A percentile compares a stretch with the other conserved stretches of the same genome.
These are phyloP conservation scores for Sandelia bainsii DNA, from an alignment of 2,797 vertebrate species.

Conservation along the genomic window DNA sequence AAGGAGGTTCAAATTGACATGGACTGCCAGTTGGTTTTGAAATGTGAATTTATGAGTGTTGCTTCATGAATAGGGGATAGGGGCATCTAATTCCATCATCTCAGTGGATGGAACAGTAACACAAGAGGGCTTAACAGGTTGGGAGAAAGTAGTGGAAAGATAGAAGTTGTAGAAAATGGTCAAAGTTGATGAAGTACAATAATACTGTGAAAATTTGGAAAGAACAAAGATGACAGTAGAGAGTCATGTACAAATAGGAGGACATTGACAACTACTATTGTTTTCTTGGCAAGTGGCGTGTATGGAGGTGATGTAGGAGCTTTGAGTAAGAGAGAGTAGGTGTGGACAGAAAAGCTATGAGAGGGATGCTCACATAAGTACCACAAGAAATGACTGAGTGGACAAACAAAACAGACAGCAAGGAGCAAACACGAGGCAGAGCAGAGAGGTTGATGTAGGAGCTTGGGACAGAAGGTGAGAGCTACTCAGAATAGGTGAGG, in stretches of 20 bases:
- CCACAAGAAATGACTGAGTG: slow-evolving; percentile 27
- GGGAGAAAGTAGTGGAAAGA: background rate
- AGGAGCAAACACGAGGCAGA: slow-evolving; percentile 19
- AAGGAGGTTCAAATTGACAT: slow-evolving; percentile 29
- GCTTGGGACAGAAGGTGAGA: slow-evolving; percentile 27
- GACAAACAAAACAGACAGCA: slow-evolving; percentile 3
- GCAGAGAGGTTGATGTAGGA: slow-evolving; percentile 33
- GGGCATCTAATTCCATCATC: slow-evolving; percentile 45
- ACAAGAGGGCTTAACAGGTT: slow-evolving; percentile 34
- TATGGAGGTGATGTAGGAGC: slow-evolving; percentile 1
- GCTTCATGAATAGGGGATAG: slow-evolving; percentile 48
- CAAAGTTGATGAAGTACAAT: slow-evolving; percentile 11
- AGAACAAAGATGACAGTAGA: background rate
- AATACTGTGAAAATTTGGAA: background rate
- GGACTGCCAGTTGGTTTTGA: slow-evolving; percentile 35
- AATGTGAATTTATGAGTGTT: slow-evolving; percentile 50
- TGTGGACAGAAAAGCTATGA: slow-evolving; percentile 5
- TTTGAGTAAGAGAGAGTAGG: background rate
- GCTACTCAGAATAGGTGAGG: slow-evolving; percentile 20
- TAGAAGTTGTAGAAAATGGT: slow-evolving; percentile 25
- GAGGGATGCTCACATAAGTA: slow-evolving; percentile 2
- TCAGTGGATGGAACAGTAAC: slow-evolving; percentile 29
- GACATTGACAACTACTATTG: background rate
- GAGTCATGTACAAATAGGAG: background rate
- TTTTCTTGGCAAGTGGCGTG: slow-evolving; percentile 6